Base-by-base conservation (phyloP, 92 coral and sea anemone genomes). In the Porites evermanni region DNA sequence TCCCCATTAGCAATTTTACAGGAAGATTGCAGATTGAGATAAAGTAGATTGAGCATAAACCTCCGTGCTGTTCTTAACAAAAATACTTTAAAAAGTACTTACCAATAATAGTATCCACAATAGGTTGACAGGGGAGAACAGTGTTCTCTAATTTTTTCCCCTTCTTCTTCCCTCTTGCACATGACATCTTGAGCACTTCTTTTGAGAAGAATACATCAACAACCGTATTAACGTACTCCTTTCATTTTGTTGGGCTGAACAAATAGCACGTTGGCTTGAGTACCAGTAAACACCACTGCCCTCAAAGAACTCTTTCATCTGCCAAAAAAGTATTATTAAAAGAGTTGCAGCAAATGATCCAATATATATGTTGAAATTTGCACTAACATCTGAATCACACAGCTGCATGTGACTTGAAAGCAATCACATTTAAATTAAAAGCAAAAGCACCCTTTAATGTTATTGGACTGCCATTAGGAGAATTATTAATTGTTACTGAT, bases 251-350 rank as follows among this genome's bases (percentile, higher is more conserved):
- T 78, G 23, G 29, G 84, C 65, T 11, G 91, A 65, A 19, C 88
- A 74, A 38, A 83, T 53, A 13, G 84, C 67, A 0, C 79, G 75
- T 50, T 83, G 88, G 75, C 77, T 70, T 44, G 61, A 23, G 17
- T 75, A 88, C 91, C 80, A 87, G 70, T 64, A 88, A 20, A 88
- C 53, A 6, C 91, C 86, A 80, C 90, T 88, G 47, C 87, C 87
- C 8, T 81, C 82, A 29, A 80, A 80, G 87, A 88, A 88, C 61
- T 88, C 87, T 81, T 88, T 88, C 87, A 84, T 84, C 83, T 83
- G 84, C 44, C 32, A 71, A 32, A 78, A 61, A 47, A 44, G 54
- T 29, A 2, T 29, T 29, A 29, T 29, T 29, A 29, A 29, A 29
- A 29, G 32, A 29, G 32, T 29, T 2, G 32, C 32, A 29, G 32